These are phyloP conservation scores for Pocillopora damicornis DNA, from an alignment of 64 coral and sea anemone species.

Conservation along the genomic window DNA sequence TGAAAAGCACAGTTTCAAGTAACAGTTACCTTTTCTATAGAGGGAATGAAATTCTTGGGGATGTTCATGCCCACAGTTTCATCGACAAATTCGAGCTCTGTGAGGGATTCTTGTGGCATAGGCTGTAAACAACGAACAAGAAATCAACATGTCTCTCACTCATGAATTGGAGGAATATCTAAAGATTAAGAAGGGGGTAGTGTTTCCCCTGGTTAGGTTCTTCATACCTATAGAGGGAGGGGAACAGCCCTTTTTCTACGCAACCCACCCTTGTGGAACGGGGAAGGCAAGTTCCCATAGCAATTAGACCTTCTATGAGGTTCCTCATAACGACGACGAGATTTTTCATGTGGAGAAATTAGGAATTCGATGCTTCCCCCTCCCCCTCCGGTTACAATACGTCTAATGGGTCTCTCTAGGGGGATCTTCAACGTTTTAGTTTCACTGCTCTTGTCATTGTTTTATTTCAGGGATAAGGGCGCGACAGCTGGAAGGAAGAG, in stretches of 20 bases:
- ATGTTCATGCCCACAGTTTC: slow-evolving; percentile 98
- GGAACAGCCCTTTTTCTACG: no score
- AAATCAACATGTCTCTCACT: background rate
- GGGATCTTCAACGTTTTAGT: background rate
- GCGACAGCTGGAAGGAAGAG: background rate
- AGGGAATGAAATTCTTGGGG: slow-evolving; percentile 95
- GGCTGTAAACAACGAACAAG: slow-evolving; percentile 37
- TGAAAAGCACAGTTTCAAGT: no score
- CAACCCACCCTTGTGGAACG: no score
- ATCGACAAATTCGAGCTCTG: slow-evolving; percentile 83
- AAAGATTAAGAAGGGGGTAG: background rate
- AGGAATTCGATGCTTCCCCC: no score
- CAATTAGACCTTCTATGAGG: no score
- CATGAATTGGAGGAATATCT: background rate
- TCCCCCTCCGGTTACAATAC: background rate
- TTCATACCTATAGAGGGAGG: no score
- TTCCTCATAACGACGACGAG: no score
- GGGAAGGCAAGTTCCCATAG: no score
- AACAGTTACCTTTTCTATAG: slow-evolving; percentile 83
- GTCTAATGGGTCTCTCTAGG: background rate
- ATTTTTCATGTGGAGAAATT: no score
- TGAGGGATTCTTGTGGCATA: slow-evolving; percentile 78
- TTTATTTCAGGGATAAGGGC: slow-evolving; percentile 15
- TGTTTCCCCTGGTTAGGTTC: background rate
- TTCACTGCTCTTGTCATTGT: background rate